phyloP scores from a whole-genome alignment of 1,140 invertebrate species.

The Dendrolimus punctatus region DNA sequence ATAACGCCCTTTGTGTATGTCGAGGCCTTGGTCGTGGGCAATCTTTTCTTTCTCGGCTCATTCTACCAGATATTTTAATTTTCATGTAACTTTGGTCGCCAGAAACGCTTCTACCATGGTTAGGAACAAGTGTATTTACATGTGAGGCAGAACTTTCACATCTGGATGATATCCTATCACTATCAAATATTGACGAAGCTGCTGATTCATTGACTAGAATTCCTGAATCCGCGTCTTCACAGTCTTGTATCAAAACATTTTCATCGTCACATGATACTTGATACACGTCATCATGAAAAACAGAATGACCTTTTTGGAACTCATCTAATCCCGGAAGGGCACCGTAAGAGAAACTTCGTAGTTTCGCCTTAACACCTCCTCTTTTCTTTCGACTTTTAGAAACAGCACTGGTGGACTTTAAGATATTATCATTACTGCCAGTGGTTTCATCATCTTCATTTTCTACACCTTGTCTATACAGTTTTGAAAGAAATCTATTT shows the following conservation, averaged over 20 bases:
- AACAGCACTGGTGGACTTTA: conserved; percentile 59
- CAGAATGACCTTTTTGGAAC: conserved; percentile 76
- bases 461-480: conserved; percentile 72
- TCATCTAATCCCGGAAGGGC: conserved; percentile 81
- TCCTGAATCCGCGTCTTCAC: conserved; percentile 82
- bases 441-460: conserved; percentile 35
- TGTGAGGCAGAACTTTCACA: conserved; percentile 73
- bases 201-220: conserved; percentile 83
- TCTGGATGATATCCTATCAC: conserved; percentile 71
- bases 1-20: conserved; percentile 66
- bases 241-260: conserved; percentile 71
- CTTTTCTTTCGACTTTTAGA: conserved; percentile 54
- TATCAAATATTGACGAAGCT: conserved; percentile 78
- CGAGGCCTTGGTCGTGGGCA: conserved; percentile 43
- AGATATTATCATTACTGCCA: conserved; percentile 33
- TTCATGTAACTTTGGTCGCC: conserved; percentile 63
- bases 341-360: conserved; percentile 84
- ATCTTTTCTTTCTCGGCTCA: conserved; percentile 51
- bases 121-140: conserved; percentile 45
- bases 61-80: conserved; percentile 44
- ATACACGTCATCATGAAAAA: conserved; percentile 72
- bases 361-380: conserved; percentile 73
- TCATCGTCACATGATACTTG: conserved; percentile 73
- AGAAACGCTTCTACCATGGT: conserved; percentile 62
- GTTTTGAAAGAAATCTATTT: conserved; percentile 78